phyloP scores from a whole-genome alignment of 2,113 vertebrate genomes.

The Pseudonaja textilis region DNA sequence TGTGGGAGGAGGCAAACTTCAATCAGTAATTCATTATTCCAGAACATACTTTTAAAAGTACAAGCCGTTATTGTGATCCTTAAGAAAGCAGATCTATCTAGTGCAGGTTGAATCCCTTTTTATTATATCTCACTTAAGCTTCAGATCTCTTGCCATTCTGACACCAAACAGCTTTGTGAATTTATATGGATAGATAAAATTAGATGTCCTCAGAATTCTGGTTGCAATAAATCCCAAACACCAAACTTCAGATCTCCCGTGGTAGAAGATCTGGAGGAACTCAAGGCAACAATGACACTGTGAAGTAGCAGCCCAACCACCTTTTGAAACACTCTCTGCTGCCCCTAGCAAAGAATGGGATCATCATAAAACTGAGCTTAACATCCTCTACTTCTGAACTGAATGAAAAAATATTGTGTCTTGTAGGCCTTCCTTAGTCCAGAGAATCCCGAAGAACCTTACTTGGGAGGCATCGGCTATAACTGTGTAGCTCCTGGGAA shows the following conservation, averaged over 20 bases:
- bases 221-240: background rate
- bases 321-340: background rate
- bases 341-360: background rate
- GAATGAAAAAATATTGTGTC: background rate
- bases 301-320: background rate
- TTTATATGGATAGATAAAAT: background rate
- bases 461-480: constrained; percentile 88
- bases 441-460: constrained; percentile 92
- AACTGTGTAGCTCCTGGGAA: constrained; percentile 93
- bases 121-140: background rate
- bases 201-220: background rate
- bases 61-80: background rate
- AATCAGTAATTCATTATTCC: background rate
- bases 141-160: background rate
- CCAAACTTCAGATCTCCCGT: background rate
- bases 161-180: background rate
- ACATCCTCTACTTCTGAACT: background rate
- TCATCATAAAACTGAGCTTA: background rate
- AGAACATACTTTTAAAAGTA: background rate
- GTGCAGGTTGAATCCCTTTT: background rate
- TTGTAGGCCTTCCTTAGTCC: constrained; percentile 88
- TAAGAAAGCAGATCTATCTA: background rate
- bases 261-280: background rate
- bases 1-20: background rate
- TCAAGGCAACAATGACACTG: background rate